Conservation (phyloP, 2,888 invertebrate genomes). For the Tenthredo amoena region DNA sequence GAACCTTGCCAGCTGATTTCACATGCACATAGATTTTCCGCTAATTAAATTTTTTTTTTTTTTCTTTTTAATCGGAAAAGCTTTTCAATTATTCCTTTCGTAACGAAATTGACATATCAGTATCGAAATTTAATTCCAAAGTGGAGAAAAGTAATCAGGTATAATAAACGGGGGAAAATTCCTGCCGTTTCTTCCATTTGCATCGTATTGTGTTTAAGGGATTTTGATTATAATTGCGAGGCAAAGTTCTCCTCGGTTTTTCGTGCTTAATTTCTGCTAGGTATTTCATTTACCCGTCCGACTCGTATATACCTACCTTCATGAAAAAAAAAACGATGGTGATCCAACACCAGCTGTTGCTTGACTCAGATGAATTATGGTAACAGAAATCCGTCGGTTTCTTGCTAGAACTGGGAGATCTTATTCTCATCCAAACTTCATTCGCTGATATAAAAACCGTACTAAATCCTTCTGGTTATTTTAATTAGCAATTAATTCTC, state of each 20-base stretch:
- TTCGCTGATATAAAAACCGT: background rate
- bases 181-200: background rate
- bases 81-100: too few species aligned
- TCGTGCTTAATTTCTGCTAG: background rate
- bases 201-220: slow-evolving; percentile 18
- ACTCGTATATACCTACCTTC: background rate
- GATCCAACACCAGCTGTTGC: background rate
- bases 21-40: too few species aligned
- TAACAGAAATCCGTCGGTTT: background rate
- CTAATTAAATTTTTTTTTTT: too few species aligned
- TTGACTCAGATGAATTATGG: slow-evolving; percentile 17
- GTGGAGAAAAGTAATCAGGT: background rate
- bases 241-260: slow-evolving; percentile 1
- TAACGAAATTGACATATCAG: background rate
- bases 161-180: background rate
- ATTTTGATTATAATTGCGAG: slow-evolving; percentile 15
- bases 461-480: background rate
- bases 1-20: background rate
- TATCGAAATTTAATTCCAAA: background rate
- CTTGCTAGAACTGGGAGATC: background rate
- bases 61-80: too few species aligned
- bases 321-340: background rate
- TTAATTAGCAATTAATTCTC: background rate
- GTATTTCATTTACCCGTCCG: background rate
- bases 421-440: background rate